Percentiles rank a stretch among this genome's conserved stretches.
phyloP scores from a whole-genome alignment of 2,888 invertebrate species.

The Rhagonycha lutea region DNA sequence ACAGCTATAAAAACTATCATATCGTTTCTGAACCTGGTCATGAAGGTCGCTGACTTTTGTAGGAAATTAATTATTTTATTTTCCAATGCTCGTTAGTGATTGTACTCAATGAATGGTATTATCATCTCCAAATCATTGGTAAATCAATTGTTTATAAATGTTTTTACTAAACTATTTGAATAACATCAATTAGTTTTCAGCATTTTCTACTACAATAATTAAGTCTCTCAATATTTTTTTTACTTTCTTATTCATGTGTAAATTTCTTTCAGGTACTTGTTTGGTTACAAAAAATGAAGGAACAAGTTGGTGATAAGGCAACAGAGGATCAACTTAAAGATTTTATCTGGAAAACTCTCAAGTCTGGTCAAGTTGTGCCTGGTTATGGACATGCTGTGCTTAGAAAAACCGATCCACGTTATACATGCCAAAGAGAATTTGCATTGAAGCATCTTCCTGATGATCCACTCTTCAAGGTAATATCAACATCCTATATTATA shows the following conservation, averaged over 20 bases:
- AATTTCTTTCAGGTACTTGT: conserved; percentile 73
- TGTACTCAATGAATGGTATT: conserved; percentile 18
- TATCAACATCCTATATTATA: neutral
- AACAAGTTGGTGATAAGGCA: conserved; percentile 82
- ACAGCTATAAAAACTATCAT: no score
- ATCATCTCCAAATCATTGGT: conserved; percentile 38
- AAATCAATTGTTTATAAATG: conserved; percentile 22
- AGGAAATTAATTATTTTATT: neutral
- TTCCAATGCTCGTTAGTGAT: conserved; percentile 36
- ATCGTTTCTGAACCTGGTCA: neutral
- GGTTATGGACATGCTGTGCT: conserved; percentile 97
- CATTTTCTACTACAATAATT: neutral
- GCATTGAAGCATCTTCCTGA: conserved; percentile 91
- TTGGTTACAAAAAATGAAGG: conserved; percentile 89
- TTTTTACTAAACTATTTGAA: neutral
- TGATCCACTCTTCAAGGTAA: conserved; percentile 83
- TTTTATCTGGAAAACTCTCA: conserved; percentile 96
- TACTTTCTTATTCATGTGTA: neutral
- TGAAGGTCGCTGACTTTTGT: neutral
- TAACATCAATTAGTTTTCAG: neutral
- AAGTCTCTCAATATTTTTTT: neutral
- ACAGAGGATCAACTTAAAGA: conserved; percentile 92
- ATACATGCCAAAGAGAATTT: conserved; percentile 93
- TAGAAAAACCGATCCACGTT: conserved; percentile 91
- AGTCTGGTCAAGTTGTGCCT: conserved; percentile 95